A percentile compares a stretch with the other conserved stretches of the same genome.
These are phyloP conservation scores for Athene cunicularia DNA, from an alignment of 2,113 vertebrate genomes.

Conservation along the genomic window DNA sequence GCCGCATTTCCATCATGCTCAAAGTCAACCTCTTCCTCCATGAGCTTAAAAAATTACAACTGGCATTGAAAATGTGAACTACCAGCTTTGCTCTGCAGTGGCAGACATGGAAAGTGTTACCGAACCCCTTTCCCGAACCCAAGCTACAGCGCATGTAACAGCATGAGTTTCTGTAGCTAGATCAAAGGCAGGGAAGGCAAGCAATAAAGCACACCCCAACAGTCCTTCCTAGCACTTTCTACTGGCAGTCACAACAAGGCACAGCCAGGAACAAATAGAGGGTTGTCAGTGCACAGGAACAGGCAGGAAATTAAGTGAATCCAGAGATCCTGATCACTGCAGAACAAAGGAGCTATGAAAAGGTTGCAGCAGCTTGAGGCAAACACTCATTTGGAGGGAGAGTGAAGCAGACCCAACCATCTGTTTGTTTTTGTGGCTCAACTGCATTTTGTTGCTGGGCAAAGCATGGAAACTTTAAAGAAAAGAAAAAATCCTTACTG, in stretches of 20 bases:
- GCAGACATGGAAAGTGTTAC: accelerated
- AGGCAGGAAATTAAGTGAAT: background rate
- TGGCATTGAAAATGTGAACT: background rate
- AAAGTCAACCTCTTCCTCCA: background rate
- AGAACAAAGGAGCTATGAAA: background rate
- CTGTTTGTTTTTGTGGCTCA: background rate
- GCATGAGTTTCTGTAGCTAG: background rate
- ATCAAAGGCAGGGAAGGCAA: background rate
- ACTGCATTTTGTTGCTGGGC: background rate
- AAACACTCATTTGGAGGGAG: background rate
- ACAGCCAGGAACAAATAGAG: background rate
- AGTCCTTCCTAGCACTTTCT: background rate
- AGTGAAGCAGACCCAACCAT: background rate
- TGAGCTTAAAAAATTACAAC: background rate
- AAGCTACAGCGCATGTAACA: background rate
- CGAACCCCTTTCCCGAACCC: background rate
- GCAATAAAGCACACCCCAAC: background rate
- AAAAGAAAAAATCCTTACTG: background rate
- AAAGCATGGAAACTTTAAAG: background rate
- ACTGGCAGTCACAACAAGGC: background rate
- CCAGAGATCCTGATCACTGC: background rate
- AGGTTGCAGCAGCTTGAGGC: background rate
- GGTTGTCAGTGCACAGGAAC: background rate
- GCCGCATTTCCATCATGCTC: background rate
- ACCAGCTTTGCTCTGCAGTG: background rate